Evolutionary conservation across 2,888 invertebrate species (phyloP), one percentile per base, ranked within the genome.

Genomic region (Diarsia rubi): DNA sequence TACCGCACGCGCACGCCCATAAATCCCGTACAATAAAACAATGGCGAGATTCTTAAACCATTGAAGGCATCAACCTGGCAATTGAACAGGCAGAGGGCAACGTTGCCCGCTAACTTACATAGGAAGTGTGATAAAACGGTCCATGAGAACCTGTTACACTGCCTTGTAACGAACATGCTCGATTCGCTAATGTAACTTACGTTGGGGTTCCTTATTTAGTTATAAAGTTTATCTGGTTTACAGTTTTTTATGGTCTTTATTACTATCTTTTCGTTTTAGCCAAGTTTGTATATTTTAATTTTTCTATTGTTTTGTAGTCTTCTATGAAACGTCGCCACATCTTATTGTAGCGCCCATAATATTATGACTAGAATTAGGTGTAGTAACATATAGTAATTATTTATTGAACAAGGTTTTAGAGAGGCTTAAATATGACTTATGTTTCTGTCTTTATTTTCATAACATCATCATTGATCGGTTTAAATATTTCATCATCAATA

Each of bases 61-160:
- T 84, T 81, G 82, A 85, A 84, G 81, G 84, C 81, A 83, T 85
- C 83, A 84, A 78, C 60, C 71, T 60, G 47, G 77, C 82, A 78
- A 83, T 83, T 82, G 73, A 82, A 80, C 83, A 86, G 60, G 79
- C 80, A 80, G 80, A 73, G 77, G 83, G 86, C 86, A 90, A 67
- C 81, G 78, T 64, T 79, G 80, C 79, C 78, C 79, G 76, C 84
- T 73, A 86, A 86, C 86, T 86, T 85, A 88, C 85, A 88, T 88
- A 91, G 92, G 92, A 92, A 92, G 92, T 91, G 92, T 90, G 90
- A 92, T 92, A 92, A 92, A 92, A 92, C 89, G 89, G 91, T 92
- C 82, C 71, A 71, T 67, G 86, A 82, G 82, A 79, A 79, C 66
- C 77, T 65, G 65, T 88, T 80, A 91, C 90, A 92, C 88, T 75